phyloP scores from a whole-genome alignment of 2,888 invertebrate genomes.

The Sarcophaga rosellei region DNA sequence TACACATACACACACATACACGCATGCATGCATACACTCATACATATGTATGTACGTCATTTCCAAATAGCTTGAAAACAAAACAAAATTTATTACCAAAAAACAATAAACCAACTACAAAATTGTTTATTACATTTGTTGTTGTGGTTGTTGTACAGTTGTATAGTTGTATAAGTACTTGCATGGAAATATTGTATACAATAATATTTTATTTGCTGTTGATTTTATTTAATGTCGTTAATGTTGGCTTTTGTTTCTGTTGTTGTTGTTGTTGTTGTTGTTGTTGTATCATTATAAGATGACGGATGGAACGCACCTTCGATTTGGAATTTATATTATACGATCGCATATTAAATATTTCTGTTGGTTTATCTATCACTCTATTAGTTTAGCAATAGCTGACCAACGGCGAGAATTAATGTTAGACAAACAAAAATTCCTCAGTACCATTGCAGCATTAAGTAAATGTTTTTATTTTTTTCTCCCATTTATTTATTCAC shows the following conservation, averaged over 20 bases:
- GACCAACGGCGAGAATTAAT: conserved; percentile 49
- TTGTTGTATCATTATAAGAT: conserved; percentile 5
- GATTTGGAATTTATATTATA: conserved; percentile 37
- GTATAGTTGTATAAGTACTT: no score
- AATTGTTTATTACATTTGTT: no score
- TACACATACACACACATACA: not conserved
- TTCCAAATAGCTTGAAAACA: conserved; percentile 21
- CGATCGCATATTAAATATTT: conserved; percentile 21
- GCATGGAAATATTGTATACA: no score
- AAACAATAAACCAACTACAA: not conserved
- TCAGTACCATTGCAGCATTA: conserved; percentile 63
- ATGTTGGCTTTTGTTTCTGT: not conserved
- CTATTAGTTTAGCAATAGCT: conserved; percentile 26
- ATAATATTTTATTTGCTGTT: no score
- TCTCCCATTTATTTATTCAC: conserved; percentile 29
- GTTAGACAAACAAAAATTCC: conserved; percentile 63
- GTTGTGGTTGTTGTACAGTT: no score
- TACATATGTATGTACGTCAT: not conserved
- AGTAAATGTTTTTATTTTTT: conserved; percentile 52
- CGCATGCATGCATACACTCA: not conserved
- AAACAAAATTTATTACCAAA: not conserved
- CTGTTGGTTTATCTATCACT: not conserved
- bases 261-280: not conserved
- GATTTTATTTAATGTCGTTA: conserved; percentile 14
- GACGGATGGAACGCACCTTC: conserved; percentile 38